A percentile compares a stretch with the other conserved stretches of the same genome.
Conservation (phyloP, 2,888 invertebrate species). For the Macrophya alboannulata region DNA sequence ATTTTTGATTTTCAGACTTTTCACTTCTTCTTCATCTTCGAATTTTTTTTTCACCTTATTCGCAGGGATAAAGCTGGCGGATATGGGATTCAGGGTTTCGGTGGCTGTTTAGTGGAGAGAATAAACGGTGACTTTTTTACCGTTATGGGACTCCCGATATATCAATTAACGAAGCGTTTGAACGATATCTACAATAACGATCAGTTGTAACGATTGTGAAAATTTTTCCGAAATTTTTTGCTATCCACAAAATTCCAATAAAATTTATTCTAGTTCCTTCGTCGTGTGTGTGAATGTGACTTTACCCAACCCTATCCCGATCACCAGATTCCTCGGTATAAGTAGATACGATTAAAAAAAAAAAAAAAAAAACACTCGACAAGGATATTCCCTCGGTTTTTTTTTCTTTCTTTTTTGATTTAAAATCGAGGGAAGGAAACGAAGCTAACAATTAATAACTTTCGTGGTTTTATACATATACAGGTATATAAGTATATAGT, state of each 20-base stretch:
- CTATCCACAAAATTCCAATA: not conserved
- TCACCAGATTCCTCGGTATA: not conserved
- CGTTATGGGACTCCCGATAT: slow-evolving; percentile 93
- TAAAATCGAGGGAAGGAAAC: not conserved
- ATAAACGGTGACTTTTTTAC: slow-evolving; percentile 94
- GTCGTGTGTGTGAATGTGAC: not conserved
- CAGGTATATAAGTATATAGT: not conserved
- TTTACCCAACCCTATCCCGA: not conserved
- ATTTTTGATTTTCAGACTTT: slow-evolving; percentile 53
- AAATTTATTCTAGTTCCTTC: not conserved
- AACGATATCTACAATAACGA: slow-evolving; percentile 69
- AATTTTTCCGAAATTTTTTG: not conserved
- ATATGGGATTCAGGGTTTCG: slow-evolving; percentile 94
- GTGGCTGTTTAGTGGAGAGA: slow-evolving; percentile 90
- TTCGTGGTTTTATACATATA: not conserved
- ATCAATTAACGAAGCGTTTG: slow-evolving; percentile 75
- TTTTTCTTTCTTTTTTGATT: not conserved
- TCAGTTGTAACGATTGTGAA: not conserved
- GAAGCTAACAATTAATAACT: not conserved
- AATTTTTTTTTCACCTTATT: not conserved
- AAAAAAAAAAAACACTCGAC: not conserved
- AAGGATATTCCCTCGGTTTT: not conserved
- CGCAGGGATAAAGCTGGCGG: slow-evolving; percentile 94
- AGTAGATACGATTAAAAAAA: not conserved
- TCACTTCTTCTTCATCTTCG: slow-evolving; percentile 42